Conservation (phyloP, 2,797 vertebrate genomes). For the Ciconia nigra region DNA sequence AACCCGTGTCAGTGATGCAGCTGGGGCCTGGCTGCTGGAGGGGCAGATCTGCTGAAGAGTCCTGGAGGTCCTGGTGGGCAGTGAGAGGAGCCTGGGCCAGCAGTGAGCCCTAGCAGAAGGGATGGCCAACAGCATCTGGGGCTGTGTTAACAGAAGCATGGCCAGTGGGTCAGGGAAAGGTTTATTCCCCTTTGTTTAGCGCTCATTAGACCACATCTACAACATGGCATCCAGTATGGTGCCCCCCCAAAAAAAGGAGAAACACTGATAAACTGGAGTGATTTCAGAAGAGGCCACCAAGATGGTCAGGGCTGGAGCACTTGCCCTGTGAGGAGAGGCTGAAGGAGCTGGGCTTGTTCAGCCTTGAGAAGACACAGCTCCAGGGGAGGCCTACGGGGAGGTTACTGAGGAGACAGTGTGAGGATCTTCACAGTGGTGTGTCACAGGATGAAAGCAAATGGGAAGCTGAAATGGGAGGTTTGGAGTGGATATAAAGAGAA, state of each 20-base stretch:
- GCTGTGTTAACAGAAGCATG: not conserved
- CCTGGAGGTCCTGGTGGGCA: not conserved
- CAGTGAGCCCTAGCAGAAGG: not conserved
- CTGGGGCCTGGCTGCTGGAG: not conserved
- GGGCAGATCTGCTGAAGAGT: not conserved
- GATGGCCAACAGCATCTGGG: not conserved
- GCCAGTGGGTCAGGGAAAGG: not conserved
- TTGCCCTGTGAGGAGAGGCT: not conserved
- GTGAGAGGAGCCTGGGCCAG: accelerated
- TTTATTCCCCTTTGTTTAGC: not conserved
- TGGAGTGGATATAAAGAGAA: not conserved
- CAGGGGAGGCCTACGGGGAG: not conserved
- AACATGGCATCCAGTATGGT: not conserved
- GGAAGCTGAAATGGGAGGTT: not conserved
- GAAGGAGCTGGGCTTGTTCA: not conserved
- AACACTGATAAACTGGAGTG: not conserved
- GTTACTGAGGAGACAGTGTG: not conserved
- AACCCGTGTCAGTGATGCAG: not conserved
- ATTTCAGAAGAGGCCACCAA: not conserved
- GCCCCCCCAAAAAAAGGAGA: not conserved
- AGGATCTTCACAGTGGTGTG: not conserved
- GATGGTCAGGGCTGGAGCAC: not conserved
- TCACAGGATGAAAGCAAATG: not conserved
- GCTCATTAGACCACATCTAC: not conserved
- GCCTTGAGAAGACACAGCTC: not conserved